Evolutionary conservation across 2,113 vertebrate species (phyloP), one percentile per base, ranked within the genome.

Genomic region (Gambusia affinis): DNA sequence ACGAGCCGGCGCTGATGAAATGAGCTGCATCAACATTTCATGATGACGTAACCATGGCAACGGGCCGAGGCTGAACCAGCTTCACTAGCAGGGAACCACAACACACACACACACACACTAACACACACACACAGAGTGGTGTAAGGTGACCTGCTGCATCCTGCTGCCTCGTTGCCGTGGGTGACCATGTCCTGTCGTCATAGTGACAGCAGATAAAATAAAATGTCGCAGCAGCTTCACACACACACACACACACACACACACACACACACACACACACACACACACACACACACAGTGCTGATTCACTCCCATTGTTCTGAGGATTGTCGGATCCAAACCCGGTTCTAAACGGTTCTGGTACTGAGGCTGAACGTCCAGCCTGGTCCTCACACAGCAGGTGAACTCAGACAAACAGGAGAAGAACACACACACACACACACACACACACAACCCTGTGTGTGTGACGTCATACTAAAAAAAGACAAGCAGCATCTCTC

Each of bases 161-260:
- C 60, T 66, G 27, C 17, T 35, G 57, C 12, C 39, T 70, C 73
- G 89, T 88, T 85, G 79, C 84, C 11, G 4, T 82, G 67, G 85
- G 85, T 63, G 77, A 89, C 88, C 3, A 24, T 79, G 78, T 83
- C 64, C 76, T 70, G 79, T 89, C 65, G 51, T 81, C 31, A 90
- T 88, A 77, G 90, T 75, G 81, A 91, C 63, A 78, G 42, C 33
- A 77, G 35, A 30, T 68, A 63, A 79, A 64, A 79, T 0, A 2
- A 57, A 79, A 83, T 78, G 74, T 76, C 77, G 61, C 28, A 71
- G 5, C 3, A 0, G 28, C 79, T 42, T 54, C 44, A 3, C 57
- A 30, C 60, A 64, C 70, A 19, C 70, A 12, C 44, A 30, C 44
- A 3, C 57, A 30, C 60, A 64, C 70, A 19, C 70, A 12, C 39